These are phyloP conservation scores for Heliconius hortense DNA, from an alignment of 2,888 invertebrate genomes.

Conservation along the genomic window DNA sequence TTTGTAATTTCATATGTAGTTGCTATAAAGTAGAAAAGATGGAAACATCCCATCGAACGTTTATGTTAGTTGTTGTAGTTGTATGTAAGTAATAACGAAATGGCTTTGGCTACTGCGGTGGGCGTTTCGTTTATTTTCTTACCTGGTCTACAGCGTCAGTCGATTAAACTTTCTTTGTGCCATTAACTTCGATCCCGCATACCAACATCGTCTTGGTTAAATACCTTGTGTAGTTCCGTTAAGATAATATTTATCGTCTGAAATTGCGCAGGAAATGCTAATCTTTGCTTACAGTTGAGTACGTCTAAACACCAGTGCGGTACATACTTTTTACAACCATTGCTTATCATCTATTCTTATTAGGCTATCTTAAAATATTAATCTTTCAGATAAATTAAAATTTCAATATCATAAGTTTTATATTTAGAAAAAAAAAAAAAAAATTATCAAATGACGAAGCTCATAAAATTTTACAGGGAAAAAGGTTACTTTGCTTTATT, in stretches of 20 bases:
- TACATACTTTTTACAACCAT: neutral
- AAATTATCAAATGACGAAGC: neutral
- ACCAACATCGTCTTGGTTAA: constrained; percentile 39
- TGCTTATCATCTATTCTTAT: neutral
- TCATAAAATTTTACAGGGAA: neutral
- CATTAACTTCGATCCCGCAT: constrained; percentile 46
- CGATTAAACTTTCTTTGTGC: constrained; percentile 51
- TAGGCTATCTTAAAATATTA: neutral
- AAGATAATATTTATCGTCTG: constrained; percentile 26
- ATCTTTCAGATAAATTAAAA: too few species aligned
- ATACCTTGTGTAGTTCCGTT: constrained; percentile 30
- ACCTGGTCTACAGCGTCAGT: constrained; percentile 48
- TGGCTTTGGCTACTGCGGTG: constrained; percentile 61
- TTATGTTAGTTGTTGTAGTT: constrained; percentile 56
- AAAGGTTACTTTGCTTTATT: neutral
- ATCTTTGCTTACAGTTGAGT: constrained; percentile 1
- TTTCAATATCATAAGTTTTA: neutral
- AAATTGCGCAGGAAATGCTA: constrained; percentile 20
- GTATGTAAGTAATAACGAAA: constrained; percentile 66
- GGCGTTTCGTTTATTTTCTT: constrained; percentile 68
- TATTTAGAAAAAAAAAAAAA: too few species aligned
- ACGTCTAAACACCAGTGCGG: neutral
- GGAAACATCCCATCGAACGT: constrained; percentile 59
- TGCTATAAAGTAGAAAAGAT: constrained; percentile 54
- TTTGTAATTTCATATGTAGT: constrained; percentile 48